phyloP scores from a whole-genome alignment of 2,888 invertebrate genomes.

The Rapana venosa region DNA sequence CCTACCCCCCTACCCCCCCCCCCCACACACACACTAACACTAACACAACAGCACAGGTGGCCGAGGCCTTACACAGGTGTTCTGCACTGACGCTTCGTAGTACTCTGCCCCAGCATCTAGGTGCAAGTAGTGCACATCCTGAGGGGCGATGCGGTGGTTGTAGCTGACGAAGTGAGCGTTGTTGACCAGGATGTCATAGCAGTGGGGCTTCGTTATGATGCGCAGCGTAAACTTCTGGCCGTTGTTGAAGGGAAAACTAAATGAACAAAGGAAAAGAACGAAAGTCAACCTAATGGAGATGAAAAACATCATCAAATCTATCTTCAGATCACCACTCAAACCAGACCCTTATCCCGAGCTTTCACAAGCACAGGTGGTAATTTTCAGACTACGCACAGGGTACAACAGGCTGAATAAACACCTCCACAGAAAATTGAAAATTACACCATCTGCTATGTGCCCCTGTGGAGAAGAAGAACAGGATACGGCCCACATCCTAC shows the following conservation, averaged over 20 bases:
- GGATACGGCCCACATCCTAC: no score
- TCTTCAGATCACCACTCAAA: no score
- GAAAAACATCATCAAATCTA: no score
- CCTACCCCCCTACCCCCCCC: background rate
- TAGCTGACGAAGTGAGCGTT: constrained; percentile 85
- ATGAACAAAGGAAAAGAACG: background rate
- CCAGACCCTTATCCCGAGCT: no score
- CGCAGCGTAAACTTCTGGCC: constrained; percentile 82
- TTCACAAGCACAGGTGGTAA: no score
- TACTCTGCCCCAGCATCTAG: constrained; percentile 87
- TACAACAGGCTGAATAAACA: no score
- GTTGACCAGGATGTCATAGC: constrained; percentile 81
- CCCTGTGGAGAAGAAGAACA: no score
- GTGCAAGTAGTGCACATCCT: constrained; percentile 84
- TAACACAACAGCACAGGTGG: background rate
- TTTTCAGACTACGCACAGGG: no score
- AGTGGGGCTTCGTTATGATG: constrained; percentile 78
- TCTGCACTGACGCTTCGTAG: constrained; percentile 63
- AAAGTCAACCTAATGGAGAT: no score
- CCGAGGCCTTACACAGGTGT: constrained; percentile 56
- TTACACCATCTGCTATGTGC: no score
- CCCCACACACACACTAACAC: background rate
- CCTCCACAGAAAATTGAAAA: no score
- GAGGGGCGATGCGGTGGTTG: constrained; percentile 81
- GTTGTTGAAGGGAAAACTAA: constrained; percentile 81